phyloP scores from a whole-genome alignment of 2,113 vertebrate genomes.

The Callaeas wilsoni region DNA sequence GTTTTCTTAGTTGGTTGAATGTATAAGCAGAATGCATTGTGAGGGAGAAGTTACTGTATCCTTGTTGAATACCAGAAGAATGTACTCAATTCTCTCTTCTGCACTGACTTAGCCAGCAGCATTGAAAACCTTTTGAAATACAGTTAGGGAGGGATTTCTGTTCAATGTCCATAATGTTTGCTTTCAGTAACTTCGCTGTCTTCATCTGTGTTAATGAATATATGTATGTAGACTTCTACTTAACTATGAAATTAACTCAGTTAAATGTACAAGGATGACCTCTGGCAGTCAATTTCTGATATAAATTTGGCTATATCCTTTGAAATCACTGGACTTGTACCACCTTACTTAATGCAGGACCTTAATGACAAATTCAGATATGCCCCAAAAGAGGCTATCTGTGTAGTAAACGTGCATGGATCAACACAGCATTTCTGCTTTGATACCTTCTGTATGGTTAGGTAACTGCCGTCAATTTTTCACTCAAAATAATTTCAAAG shows the following conservation, averaged over 20 bases:
- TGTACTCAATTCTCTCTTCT: neutral
- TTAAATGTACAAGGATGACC: neutral
- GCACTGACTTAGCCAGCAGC: neutral
- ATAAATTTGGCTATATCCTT: neutral
- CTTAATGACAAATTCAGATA: neutral
- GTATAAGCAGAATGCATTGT: neutral
- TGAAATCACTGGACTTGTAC: neutral
- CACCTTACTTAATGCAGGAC: neutral
- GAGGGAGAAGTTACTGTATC: neutral
- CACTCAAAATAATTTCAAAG: neutral
- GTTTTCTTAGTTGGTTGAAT: neutral
- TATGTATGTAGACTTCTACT: neutral
- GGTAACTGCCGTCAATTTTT: neutral
- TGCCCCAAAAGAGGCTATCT: neutral
- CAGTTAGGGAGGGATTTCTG: neutral
- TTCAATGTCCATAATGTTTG: neutral
- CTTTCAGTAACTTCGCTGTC: neutral
- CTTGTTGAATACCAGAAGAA: neutral
- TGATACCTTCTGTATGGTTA: neutral
- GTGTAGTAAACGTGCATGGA: neutral
- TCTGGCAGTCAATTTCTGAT: neutral
- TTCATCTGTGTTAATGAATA: neutral
- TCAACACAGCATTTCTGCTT: neutral
- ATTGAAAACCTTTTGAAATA: neutral
- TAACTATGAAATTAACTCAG: neutral